Evolutionary conservation across 2,797 vertebrate genomes (phyloP), one percentile per base, ranked within the genome.

Genomic region (Etheostoma nigrum): DNA sequence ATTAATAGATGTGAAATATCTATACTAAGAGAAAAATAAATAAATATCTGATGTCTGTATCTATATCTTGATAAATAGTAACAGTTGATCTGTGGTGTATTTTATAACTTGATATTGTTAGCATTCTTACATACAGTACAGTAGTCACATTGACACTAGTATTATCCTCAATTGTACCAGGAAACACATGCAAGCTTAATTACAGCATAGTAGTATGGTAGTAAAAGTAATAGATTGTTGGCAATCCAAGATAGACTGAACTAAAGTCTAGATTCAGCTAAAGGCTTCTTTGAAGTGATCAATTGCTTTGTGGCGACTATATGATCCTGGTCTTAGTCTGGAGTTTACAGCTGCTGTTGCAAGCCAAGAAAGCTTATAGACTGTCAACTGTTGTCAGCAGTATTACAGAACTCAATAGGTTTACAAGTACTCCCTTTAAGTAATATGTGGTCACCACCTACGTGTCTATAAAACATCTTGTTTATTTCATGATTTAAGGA

Each of bases 401-500:
- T 15, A 45, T 57, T 57, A n/a, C 44, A 44, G 16, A 54, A 52
- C 10, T 12, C 0, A 7, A 40, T 40, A 11, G 36, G 3, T 61
- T n/a, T 55, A 27, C 49, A 69, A n/a, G 63, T 36, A 15, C 21
- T 60, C 14, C 27, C 54, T 55, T 6, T 27, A 51, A 49, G 42
- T 12, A 40, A 53, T n/a, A 60, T 18, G 14, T 52, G 58, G 53
- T 15, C n/a, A 36, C 45, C 51, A 69, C 45, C 64, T 51, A 51
- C 63, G 55, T 13, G 15, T 27, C 18, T 25, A 33, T 44, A 51
- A 60, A 57, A 60, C 2, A 8, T 72, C n/a, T 0, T 47, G 12
- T 86, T 82, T 81, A 80, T 75, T 81, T 68, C 45, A 69, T 75
- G 62, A 82, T 79, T 74, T 7, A 64, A 59, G 15, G 8, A 59